Evolutionary conservation across 2,888 invertebrate genomes (phyloP).

Genomic region (Orthosia cruda): DNA sequence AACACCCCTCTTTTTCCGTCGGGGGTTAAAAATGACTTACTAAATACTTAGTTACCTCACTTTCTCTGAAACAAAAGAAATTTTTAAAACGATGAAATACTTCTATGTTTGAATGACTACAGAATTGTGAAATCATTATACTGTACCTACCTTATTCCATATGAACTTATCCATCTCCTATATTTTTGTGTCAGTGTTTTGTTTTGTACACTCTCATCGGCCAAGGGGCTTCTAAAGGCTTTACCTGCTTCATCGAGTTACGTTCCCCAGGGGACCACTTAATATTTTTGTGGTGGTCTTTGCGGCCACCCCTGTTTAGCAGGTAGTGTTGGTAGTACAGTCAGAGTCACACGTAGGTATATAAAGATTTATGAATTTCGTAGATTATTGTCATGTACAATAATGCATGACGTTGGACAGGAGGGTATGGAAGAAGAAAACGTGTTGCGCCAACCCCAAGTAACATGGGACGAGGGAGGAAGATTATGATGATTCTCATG

Average conservation of each 20-base stretch:
- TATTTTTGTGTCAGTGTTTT: slow-evolving; percentile 11
- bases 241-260: slow-evolving; percentile 36
- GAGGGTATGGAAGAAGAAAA: too few species aligned
- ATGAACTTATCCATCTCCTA: background rate
- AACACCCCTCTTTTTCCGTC: too few species aligned
- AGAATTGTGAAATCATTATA: background rate
- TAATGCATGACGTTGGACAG: too few species aligned
- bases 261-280: slow-evolving; percentile 26
- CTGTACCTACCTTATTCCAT: too few species aligned
- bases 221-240: slow-evolving; percentile 6
- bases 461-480: too few species aligned
- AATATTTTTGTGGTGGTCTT: slow-evolving; percentile 9
- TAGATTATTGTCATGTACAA: background rate
- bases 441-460: too few species aligned
- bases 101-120: background rate
- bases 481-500: too few species aligned
- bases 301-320: slow-evolving; percentile 5
- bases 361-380: background rate
- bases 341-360: background rate
- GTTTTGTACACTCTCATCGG: slow-evolving; percentile 14
- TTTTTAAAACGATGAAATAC: background rate
- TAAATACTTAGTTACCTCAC: too few species aligned
- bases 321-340: background rate
- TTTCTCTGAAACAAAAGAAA: background rate
- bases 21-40: too few species aligned